Evolutionary conservation across 2,113 vertebrate species (phyloP).

Genomic region (Phylloscopus whistleri): DNA sequence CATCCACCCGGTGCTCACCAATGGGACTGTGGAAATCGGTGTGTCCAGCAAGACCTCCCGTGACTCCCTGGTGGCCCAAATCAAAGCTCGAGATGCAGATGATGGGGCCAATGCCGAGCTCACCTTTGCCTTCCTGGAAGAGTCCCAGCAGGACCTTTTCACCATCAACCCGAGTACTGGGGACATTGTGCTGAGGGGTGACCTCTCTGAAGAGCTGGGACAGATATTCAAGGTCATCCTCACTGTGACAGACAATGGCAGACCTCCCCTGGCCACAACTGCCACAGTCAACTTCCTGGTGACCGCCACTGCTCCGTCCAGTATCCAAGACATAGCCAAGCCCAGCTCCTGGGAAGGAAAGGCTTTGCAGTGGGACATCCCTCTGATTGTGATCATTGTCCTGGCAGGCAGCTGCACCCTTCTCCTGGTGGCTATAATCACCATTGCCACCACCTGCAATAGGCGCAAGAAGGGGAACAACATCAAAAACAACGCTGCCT

Average conservation of each 20-base stretch:
- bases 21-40: slow-evolving; percentile 84
- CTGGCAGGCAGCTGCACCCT: slow-evolving; percentile 92
- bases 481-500: slow-evolving; percentile 59
- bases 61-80: slow-evolving; percentile 84
- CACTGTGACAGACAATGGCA: slow-evolving; percentile 83
- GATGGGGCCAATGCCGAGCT: slow-evolving; percentile 87
- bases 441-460: slow-evolving; percentile 92
- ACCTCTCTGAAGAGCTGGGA: slow-evolving; percentile 83
- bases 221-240: slow-evolving; percentile 82
- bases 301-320: slow-evolving; percentile 75
- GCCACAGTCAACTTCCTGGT: slow-evolving; percentile 86
- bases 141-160: slow-evolving; percentile 80
- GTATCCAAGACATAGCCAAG: slow-evolving; percentile 71
- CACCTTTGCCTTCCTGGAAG: slow-evolving; percentile 83
- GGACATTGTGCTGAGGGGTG: slow-evolving; percentile 82
- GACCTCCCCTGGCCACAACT: slow-evolving; percentile 82
- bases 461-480: slow-evolving; percentile 81
- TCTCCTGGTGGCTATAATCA: slow-evolving; percentile 90
- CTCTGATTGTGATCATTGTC: slow-evolving; percentile 88
- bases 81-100: slow-evolving; percentile 89
- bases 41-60: slow-evolving; percentile 85
- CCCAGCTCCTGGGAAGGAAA: slow-evolving; percentile 70
- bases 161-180: slow-evolving; percentile 84
- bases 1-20: slow-evolving; percentile 81
- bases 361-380: slow-evolving; percentile 86